Evolutionary conservation across 2,797 vertebrate species (phyloP).

Genomic region (Glossophaga mutica): DNA sequence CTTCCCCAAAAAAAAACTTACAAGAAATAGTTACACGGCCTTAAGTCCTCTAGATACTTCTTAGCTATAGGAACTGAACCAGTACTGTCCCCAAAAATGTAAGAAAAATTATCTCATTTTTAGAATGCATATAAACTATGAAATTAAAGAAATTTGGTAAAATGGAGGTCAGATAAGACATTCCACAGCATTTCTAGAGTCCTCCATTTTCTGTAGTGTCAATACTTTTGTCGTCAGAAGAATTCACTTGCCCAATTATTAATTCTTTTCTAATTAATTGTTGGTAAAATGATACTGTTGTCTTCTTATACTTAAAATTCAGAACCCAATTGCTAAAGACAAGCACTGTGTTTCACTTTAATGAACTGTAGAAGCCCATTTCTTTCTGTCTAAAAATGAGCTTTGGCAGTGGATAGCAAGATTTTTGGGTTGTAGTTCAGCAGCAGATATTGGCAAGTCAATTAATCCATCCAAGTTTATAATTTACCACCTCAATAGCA

Average conservation of each 20-base stretch:
- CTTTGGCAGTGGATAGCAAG: neutral
- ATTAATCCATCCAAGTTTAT: neutral
- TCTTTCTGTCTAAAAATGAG: slow-evolving; percentile 11
- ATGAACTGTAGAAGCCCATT: neutral
- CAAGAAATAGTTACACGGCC: neutral
- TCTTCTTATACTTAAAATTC: slow-evolving; percentile 34
- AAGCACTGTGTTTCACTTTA: neutral
- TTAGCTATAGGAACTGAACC: neutral
- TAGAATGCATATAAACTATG: neutral
- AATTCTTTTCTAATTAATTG: neutral
- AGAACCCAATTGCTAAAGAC: slow-evolving; percentile 24
- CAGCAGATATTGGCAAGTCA: neutral
- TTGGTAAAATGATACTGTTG: neutral
- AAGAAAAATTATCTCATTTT: slow-evolving; percentile 16
- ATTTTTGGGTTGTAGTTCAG: slow-evolving; percentile 7
- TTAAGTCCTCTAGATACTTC: neutral
- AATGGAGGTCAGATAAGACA: neutral
- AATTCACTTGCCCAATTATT: neutral
- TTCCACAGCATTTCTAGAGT: neutral
- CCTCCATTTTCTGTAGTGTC: neutral
- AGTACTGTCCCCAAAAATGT: neutral
- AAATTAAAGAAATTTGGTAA: slow-evolving; percentile 25
- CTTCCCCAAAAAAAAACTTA: neutral
- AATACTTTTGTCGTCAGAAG: slow-evolving; percentile 22
- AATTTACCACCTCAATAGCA: neutral